phyloP scores from a whole-genome alignment of 30 jellyfish, hydroid and myxozoan species.

The Mastigias papua region DNA sequence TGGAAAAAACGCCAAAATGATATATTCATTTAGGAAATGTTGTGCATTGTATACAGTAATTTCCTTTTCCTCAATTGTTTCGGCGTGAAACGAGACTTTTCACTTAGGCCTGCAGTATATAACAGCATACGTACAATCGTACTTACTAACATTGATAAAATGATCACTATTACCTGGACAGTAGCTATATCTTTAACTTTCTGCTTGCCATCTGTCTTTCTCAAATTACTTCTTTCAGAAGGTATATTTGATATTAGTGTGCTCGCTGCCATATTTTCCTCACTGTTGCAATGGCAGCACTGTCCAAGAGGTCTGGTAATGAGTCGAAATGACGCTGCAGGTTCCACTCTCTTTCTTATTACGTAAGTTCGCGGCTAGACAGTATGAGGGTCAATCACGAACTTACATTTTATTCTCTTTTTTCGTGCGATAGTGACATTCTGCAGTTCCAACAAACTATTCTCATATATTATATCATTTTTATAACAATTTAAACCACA shows the following conservation, averaged over 20 bases:
- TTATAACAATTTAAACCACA: too few relatives aligned
- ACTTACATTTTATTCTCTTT: too few relatives aligned
- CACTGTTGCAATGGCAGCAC: constrained; percentile 41
- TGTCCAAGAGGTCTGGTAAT: constrained; percentile 2
- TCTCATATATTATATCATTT: too few relatives aligned
- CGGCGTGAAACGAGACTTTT: too few relatives aligned
- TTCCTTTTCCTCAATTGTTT: too few relatives aligned
- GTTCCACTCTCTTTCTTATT: constrained; percentile 54
- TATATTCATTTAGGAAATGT: too few relatives aligned
- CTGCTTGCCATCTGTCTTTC: constrained; percentile 75
- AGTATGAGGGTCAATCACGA: too few relatives aligned
- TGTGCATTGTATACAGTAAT: too few relatives aligned
- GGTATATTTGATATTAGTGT: constrained; percentile 61
- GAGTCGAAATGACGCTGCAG: constrained; percentile 69
- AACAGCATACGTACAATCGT: neutral
- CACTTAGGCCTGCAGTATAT: too few relatives aligned
- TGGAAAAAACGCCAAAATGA: too few relatives aligned
- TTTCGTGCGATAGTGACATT: too few relatives aligned
- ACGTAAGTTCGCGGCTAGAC: neutral
- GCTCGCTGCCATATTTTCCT: constrained; percentile 77
- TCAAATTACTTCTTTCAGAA: constrained; percentile 54
- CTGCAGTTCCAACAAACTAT: too few relatives aligned
- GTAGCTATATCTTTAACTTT: constrained; percentile 63
- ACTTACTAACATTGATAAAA: neutral
- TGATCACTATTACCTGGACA: constrained; percentile 58